Percentiles rank a stretch among this genome's conserved stretches.
phyloP scores from a whole-genome alignment of 2,113 vertebrate species.

The Platichthys flesus region DNA sequence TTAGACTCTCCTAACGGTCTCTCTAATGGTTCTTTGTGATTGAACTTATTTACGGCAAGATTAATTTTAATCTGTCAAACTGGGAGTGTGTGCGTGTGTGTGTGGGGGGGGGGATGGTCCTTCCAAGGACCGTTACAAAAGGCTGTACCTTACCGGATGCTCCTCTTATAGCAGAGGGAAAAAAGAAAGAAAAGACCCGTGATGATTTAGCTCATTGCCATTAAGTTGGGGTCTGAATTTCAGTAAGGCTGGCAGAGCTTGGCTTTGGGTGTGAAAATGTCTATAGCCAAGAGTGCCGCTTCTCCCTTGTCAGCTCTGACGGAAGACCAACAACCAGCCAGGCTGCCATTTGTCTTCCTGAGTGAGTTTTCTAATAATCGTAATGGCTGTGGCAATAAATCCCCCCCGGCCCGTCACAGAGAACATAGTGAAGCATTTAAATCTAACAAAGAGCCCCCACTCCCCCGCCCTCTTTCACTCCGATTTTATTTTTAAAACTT shows the following conservation, averaged over 20 bases:
- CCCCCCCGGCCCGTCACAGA: slow-evolving; percentile 63
- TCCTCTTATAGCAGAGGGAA: slow-evolving; percentile 31
- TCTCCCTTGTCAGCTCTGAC: slow-evolving; percentile 75
- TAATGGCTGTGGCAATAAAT: slow-evolving; percentile 82
- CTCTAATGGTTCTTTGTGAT: slow-evolving; percentile 78
- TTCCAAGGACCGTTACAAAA: slow-evolving; percentile 49
- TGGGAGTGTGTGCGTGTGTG: not conserved
- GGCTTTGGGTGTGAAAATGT: slow-evolving; percentile 74
- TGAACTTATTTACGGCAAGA: slow-evolving; percentile 80
- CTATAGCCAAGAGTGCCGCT: slow-evolving; percentile 71
- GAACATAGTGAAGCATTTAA: slow-evolving; percentile 79
- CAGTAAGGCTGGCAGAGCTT: slow-evolving; percentile 65
- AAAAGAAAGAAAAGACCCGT: slow-evolving; percentile 28
- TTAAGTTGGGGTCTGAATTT: slow-evolving; percentile 68
- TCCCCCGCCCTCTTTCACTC: slow-evolving; percentile 28
- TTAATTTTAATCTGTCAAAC: slow-evolving; percentile 79
- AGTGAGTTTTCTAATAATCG: slow-evolving; percentile 83
- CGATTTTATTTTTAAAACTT: slow-evolving; percentile 71
- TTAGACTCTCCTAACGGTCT: slow-evolving; percentile 77
- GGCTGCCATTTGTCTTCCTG: slow-evolving; percentile 78
- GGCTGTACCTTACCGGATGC: slow-evolving; percentile 24
- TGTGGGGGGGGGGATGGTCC: slow-evolving; percentile 16
- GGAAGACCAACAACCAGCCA: slow-evolving; percentile 64
- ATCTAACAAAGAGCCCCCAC: slow-evolving; percentile 69
- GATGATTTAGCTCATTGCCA: slow-evolving; percentile 70